Conservation (phyloP, 2,113 vertebrate species). For the Chamaea fasciata region DNA sequence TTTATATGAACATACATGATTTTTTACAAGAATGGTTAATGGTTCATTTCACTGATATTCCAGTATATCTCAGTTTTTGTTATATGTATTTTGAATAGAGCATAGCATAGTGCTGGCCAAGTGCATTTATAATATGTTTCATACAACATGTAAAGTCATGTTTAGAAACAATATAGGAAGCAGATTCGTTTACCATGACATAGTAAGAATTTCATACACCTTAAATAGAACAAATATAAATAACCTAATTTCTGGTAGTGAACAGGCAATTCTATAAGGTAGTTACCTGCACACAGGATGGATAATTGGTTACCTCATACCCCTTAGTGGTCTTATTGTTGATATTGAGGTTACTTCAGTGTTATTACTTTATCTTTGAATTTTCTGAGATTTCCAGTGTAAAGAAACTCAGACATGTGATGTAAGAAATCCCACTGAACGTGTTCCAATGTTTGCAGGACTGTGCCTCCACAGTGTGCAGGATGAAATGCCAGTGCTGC, state of each 20-base stretch:
- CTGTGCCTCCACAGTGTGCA: not conserved
- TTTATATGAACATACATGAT: not conserved
- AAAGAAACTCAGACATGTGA: not conserved
- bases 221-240: not conserved
- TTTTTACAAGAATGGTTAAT: not conserved
- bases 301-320: not conserved
- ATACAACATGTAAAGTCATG: not conserved
- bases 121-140: not conserved
- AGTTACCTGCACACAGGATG: rapidly evolving
- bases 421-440: not conserved
- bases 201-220: not conserved
- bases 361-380: not conserved
- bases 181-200: not conserved
- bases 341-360: not conserved
- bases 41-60: not conserved
- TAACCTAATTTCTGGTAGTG: not conserved
- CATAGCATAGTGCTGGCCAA: not conserved
- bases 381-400: not conserved
- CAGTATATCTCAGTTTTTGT: not conserved
- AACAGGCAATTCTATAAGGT: not conserved
- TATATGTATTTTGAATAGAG: not conserved
- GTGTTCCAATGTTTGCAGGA: not conserved
- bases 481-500: not conserved
- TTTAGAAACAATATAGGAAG: not conserved
- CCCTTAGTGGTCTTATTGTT: not conserved